phyloP scores from a whole-genome alignment of 2,797 vertebrate species.

The Heteromormyrus szaboi region DNA sequence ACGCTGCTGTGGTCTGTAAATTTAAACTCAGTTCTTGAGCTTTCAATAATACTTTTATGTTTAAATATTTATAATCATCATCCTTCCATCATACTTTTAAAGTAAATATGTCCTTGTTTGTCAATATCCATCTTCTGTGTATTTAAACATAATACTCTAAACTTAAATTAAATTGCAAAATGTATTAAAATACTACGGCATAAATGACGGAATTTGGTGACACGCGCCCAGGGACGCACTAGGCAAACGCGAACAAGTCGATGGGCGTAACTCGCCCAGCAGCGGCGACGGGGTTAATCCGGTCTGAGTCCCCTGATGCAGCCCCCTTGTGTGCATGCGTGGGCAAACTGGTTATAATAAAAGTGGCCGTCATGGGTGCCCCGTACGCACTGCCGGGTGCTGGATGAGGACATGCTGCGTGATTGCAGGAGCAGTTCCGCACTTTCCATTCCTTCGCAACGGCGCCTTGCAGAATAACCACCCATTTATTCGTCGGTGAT shows the following conservation, averaged over 20 bases:
- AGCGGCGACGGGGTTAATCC: background rate
- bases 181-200: background rate
- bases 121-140: background rate
- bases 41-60: background rate
- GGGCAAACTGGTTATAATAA: conserved; percentile 17
- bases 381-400: background rate
- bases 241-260: background rate
- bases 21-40: background rate
- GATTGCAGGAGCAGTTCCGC: background rate
- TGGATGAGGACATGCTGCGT: conserved; percentile 32
- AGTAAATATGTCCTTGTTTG: background rate
- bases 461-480: background rate
- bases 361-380: background rate
- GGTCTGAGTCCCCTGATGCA: background rate
- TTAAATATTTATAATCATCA: background rate
- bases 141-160: background rate
- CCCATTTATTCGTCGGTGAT: background rate
- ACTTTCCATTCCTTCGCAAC: conserved; percentile 21
- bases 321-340: conserved; percentile 12
- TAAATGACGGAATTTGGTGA: background rate
- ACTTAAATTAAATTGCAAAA: background rate
- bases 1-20: background rate
- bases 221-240: background rate
- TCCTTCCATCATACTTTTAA: background rate
- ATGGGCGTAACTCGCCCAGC: background rate